These are phyloP conservation scores for Tinea trinotella DNA, from an alignment of 2,888 invertebrate species.

Conservation along the genomic window DNA sequence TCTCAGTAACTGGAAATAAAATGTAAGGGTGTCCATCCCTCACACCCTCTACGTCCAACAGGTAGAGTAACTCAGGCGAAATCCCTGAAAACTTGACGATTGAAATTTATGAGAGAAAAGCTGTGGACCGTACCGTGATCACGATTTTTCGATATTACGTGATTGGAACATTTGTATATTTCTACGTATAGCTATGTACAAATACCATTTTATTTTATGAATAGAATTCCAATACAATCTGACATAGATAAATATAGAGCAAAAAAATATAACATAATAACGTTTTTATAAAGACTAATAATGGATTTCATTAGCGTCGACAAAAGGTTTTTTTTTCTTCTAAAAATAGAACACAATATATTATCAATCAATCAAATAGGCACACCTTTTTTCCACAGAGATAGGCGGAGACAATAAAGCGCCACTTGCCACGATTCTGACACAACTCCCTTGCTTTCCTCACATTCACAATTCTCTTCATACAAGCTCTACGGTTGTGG, in stretches of 20 bases:
- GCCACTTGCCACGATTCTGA: no score
- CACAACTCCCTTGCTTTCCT: no score
- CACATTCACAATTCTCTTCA: no score
- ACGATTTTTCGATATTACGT: slow-evolving; percentile 12
- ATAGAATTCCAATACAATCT: neutral
- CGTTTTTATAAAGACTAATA: no score
- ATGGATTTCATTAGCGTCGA: no score
- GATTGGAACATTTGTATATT: slow-evolving; percentile 2
- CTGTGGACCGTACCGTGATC: slow-evolving; percentile 4
- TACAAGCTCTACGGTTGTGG: no score
- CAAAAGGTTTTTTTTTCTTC: no score
- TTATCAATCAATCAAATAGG: no score
- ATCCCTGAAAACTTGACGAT: slow-evolving; percentile 17
- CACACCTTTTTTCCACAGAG: no score
- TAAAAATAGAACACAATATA: no score
- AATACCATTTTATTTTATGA: slow-evolving; percentile 4
- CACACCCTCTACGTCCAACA: slow-evolving; percentile 30
- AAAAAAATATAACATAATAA: no score
- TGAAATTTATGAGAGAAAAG: slow-evolving; percentile 13
- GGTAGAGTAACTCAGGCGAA: slow-evolving; percentile 26
- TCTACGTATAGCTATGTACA: neutral
- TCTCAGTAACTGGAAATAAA: slow-evolving; percentile 4
- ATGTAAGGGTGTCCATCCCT: slow-evolving; percentile 10
- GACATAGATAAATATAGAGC: neutral
- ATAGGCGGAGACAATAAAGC: no score